Conservation (phyloP, 2,797 vertebrate genomes). For the Pseudochirops corinnae region DNA sequence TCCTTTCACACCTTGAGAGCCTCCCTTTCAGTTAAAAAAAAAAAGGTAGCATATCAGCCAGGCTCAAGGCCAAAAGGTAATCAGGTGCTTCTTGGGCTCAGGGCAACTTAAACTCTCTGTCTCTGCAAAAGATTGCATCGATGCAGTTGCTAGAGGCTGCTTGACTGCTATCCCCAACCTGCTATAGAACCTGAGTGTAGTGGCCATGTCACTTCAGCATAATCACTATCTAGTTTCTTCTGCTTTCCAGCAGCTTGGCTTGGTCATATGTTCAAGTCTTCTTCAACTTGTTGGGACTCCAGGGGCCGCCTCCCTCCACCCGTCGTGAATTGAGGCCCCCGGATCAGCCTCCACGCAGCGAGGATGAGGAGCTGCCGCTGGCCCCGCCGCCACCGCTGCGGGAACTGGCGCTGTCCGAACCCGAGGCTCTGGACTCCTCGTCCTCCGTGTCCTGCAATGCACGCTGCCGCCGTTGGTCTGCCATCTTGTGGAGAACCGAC, state of each 20-base stretch:
- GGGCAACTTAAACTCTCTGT: conserved; percentile 39
- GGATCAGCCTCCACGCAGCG: conserved; percentile 73
- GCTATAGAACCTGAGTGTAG: conserved; percentile 34
- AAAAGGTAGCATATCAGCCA: conserved; percentile 29
- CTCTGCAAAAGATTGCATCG: conserved; percentile 41
- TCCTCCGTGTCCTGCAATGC: conserved; percentile 97
- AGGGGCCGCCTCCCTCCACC: conserved; percentile 72
- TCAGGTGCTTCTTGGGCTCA: conserved; percentile 50
- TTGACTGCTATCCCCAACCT: conserved; percentile 51
- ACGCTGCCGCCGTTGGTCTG: conserved; percentile 95
- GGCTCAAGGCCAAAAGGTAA: conserved; percentile 61
- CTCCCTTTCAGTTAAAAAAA: not conserved
- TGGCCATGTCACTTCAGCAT: conserved; percentile 24
- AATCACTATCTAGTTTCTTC: conserved; percentile 49
- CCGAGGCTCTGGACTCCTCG: conserved; percentile 92
- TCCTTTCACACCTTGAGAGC: conserved; percentile 39
- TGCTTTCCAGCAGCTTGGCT: conserved; percentile 56
- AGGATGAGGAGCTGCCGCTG: conserved; percentile 70
- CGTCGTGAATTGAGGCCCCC: conserved; percentile 75
- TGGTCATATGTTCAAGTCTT: too few relatives aligned
- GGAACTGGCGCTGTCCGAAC: conserved; percentile 89
- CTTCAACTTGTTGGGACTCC: conserved; percentile 87
- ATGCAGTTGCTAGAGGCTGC: conserved; percentile 20
- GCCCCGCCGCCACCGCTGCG: conserved; percentile 72
- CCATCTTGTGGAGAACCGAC: conserved; percentile 90